These are phyloP conservation scores for Itoplectis maculator DNA, from an alignment of 2,888 invertebrate genomes.

Conservation along the genomic window DNA sequence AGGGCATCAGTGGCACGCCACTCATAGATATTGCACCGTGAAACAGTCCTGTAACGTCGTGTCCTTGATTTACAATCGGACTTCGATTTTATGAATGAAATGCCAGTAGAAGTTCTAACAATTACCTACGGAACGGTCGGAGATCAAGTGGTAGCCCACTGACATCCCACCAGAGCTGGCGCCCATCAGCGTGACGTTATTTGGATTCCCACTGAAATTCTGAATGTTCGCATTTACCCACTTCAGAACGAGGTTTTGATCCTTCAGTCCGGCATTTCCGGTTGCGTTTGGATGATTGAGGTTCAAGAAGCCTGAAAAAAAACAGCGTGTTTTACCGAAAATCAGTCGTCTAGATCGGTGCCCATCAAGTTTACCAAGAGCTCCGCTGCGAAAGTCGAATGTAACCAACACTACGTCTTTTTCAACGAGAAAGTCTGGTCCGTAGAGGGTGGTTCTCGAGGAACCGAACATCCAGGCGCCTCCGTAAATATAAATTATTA, in stretches of 20 bases:
- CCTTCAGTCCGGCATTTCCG: too few species aligned
- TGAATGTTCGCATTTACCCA: too few species aligned
- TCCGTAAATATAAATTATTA: constrained; percentile 74
- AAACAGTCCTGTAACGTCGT: constrained; percentile 84
- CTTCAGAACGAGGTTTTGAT: too few species aligned
- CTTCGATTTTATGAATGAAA: not conserved
- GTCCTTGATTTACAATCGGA: too few species aligned
- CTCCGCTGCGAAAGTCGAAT: constrained; percentile 73
- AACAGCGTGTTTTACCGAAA: too few species aligned
- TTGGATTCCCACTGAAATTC: constrained; percentile 85
- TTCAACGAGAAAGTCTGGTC: constrained; percentile 74
- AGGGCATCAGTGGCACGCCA: constrained; percentile 85
- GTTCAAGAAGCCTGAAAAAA: too few species aligned
- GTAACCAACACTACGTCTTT: constrained; percentile 72
- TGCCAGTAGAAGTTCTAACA: not conserved
- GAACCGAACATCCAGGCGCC: constrained; percentile 67
- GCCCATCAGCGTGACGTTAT: constrained; percentile 86
- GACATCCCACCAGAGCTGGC: constrained; percentile 85
- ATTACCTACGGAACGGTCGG: constrained; percentile 69
- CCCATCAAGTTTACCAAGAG: constrained; percentile 77
- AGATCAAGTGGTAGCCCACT: constrained; percentile 70
- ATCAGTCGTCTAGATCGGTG: constrained; percentile 69
- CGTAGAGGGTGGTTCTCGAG: constrained; percentile 51
- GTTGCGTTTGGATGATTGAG: too few species aligned
- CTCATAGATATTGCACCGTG: constrained; percentile 86